Conservation (phyloP, 2,113 vertebrate species). For the Prinia subflava region DNA sequence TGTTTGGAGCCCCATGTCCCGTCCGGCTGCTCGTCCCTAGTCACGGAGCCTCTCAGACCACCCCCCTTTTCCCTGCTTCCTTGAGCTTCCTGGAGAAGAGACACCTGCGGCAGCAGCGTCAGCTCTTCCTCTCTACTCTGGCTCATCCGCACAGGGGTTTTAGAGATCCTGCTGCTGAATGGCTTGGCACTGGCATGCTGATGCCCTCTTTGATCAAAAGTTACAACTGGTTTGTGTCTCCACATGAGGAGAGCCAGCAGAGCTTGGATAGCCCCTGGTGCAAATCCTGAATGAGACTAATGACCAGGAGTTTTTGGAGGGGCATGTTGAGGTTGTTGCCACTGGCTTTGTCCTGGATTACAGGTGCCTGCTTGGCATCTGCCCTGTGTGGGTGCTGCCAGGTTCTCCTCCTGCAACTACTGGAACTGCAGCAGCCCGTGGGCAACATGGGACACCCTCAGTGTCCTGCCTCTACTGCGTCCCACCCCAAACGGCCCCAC, state of each 20-base stretch:
- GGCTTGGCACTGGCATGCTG: accelerated
- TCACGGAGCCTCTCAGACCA: too few species aligned
- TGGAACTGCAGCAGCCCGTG: accelerated
- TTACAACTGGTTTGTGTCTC: neutral
- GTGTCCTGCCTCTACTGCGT: neutral
- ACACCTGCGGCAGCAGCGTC: accelerated
- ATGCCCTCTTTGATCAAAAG: accelerated
- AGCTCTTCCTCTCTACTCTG: accelerated
- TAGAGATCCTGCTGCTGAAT: neutral
- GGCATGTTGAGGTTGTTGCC: accelerated
- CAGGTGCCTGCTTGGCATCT: neutral
- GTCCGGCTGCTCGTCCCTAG: neutral
- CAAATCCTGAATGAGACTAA: accelerated
- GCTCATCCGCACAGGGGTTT: accelerated
- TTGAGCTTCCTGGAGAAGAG: neutral
- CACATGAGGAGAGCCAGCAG: accelerated
- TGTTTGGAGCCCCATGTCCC: too few species aligned
- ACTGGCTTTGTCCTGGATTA: neutral
- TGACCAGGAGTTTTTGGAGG: neutral
- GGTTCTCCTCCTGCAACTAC: neutral
- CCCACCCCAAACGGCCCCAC: accelerated
- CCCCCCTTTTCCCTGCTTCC: neutral
- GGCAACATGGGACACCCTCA: accelerated
- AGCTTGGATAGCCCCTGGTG: neutral
- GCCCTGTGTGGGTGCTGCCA: accelerated